Conservation (phyloP, 1,140 invertebrate genomes). For the Eriosoma lanigerum region DNA sequence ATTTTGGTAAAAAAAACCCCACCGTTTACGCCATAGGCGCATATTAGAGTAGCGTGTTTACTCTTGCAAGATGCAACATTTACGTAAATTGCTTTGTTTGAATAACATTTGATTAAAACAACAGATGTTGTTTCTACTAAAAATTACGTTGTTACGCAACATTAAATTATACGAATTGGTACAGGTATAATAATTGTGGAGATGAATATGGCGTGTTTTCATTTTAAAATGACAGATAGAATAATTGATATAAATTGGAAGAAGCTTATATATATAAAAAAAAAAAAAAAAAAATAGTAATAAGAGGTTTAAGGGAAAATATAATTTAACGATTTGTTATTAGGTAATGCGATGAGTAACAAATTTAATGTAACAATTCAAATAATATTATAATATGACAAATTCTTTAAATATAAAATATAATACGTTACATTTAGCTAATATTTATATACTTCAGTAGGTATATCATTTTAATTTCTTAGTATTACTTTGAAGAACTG, state of each 20-base stretch:
- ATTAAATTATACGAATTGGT: neutral
- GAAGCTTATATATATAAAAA: neutral
- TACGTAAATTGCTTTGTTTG: slow-evolving; percentile 18
- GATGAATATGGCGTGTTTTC: neutral
- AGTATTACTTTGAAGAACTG: no score
- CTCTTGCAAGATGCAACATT: neutral
- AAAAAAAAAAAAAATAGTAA: neutral
- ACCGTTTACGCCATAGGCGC: no score
- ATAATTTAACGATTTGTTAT: neutral
- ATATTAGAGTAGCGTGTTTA: neutral
- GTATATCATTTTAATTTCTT: no score
- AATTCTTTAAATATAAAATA: no score
- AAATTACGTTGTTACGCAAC: neutral
- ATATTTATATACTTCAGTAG: no score
- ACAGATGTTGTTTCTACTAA: neutral
- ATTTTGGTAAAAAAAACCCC: no score
- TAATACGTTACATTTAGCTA: no score
- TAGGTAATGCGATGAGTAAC: neutral
- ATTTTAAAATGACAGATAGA: neutral
- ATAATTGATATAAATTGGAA: neutral
- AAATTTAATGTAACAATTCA: neutral
- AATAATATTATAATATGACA: no score
- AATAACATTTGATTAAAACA: slow-evolving; percentile 22
- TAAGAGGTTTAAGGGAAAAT: no score
- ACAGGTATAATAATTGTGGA: neutral